Evolutionary conservation across 2,888 invertebrate species (phyloP), one percentile per base, ranked within the genome.

Genomic region (Cheilosia vernalis): DNA sequence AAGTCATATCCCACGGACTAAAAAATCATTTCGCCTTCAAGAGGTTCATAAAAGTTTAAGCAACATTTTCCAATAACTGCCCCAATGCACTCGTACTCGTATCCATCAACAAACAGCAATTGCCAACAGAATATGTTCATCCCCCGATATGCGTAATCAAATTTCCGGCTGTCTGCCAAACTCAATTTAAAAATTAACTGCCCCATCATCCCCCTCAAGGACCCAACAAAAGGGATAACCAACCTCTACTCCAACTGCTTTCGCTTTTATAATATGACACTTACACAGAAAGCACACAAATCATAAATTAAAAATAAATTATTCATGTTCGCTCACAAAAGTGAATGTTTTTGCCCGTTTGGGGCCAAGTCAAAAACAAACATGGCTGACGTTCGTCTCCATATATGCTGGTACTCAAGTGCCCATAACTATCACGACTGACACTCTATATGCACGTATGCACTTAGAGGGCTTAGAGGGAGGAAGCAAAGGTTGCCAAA

Each of bases 221-320:
- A 72, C 27, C 24, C 2, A 33, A 40, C 17, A 40, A 47, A 70
- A 30, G 21, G 24, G 37, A 40, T 19, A 37, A 21, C 10, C 33
- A 37, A 1, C 13, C 19, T 1, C 58, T 4, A 37, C 58, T 19
- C 13, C 49, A 27, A 17, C 9, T 30, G 37, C 24, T 49, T 76
- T 33, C 13, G 21, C 21, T 69, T 70, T 70, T 27, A n/a, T 6
- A 6, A 2, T 60, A 76, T 55, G 69, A 49, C 47, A 55, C 37
- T 55, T 37, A 19, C 56, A 66, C 3, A 17, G 7, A 76, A 27
- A 21, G 53, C 30, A 24, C 19, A n/a, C 44, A 66, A 72, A 76
- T 76, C 76, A 67, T 85, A 85, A 85, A 85, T 81, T 85, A 81
- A 72, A 85, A 58, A 56, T 81, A 66, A 81, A 81, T 85, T 72